Evolutionary conservation across 2,888 invertebrate genomes (phyloP).

Genomic region (Sphaerophoria rueppellii): DNA sequence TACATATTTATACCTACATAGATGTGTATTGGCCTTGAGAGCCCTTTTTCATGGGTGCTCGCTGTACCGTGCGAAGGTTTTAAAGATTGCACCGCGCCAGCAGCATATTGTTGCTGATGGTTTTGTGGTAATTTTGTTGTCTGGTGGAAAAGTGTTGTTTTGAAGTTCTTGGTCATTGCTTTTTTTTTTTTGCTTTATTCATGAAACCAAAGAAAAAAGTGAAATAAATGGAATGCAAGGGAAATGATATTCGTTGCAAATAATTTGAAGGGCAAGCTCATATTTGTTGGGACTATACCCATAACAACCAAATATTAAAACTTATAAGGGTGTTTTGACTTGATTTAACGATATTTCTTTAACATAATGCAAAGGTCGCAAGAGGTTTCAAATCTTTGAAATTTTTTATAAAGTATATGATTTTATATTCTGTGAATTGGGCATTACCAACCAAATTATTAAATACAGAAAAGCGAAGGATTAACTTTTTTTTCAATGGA

Average conservation of each 20-base stretch:
- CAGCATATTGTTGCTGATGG: not conserved
- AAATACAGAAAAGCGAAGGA: too few relatives aligned
- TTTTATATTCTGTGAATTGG: too few relatives aligned
- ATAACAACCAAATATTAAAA: too few relatives aligned
- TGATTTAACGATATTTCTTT: too few relatives aligned
- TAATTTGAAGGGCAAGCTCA: constrained; percentile 5
- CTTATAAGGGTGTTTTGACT: too few relatives aligned
- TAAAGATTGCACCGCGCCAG: not conserved
- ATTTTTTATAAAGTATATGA: too few relatives aligned
- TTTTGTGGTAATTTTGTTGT: not conserved
- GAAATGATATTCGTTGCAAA: not conserved
- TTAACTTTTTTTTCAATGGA: too few relatives aligned
- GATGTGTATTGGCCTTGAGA: constrained; percentile 56
- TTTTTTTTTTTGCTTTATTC: not conserved
- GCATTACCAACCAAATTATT: too few relatives aligned
- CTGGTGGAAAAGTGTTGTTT: constrained; percentile 23
- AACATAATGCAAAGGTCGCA: too few relatives aligned
- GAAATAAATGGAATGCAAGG: not conserved
- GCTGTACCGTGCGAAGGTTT: constrained; percentile 51
- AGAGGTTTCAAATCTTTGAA: too few relatives aligned
- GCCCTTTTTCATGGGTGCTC: constrained; percentile 61
- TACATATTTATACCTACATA: constrained; percentile 7
- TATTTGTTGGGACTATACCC: not conserved
- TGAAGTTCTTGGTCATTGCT: constrained; percentile 26
- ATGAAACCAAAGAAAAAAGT: not conserved